Percentiles rank a stretch among this genome's conserved stretches.
Conservation (phyloP, 2,113 vertebrate genomes). For the Megaptera novaeangliae region DNA sequence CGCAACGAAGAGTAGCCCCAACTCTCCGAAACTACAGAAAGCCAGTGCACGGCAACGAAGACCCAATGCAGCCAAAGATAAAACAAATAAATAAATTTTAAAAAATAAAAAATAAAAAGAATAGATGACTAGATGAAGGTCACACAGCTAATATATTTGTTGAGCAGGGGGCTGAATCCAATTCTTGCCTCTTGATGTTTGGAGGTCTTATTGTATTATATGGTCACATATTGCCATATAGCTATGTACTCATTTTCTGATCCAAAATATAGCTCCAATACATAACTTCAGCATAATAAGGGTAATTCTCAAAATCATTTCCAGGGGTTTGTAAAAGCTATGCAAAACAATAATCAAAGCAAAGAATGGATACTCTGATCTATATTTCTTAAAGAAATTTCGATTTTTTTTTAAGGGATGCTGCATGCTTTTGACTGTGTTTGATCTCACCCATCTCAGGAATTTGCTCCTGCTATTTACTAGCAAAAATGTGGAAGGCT, state of each 20-base stretch:
- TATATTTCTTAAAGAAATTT: background rate
- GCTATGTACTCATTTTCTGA: background rate
- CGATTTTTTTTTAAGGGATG: background rate
- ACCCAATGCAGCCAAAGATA: too few species aligned
- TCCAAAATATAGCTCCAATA: background rate
- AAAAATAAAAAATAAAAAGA: background rate
- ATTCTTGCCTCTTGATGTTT: background rate
- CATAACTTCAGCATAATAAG: background rate
- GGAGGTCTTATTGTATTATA: background rate
- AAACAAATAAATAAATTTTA: too few species aligned
- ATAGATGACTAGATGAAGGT: background rate
- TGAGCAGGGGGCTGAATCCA: background rate
- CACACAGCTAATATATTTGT: background rate
- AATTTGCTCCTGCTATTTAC: constrained; percentile 16
- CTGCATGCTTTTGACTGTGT: background rate
- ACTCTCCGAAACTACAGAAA: too few species aligned
- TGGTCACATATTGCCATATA: background rate
- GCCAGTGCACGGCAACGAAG: too few species aligned
- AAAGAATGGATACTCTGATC: background rate
- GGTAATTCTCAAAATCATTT: background rate
- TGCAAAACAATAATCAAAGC: background rate
- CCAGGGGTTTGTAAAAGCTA: background rate
- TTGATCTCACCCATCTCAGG: background rate
- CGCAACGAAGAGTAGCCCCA: too few species aligned
- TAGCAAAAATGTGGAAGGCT: constrained; percentile 16